Base-by-base conservation (phyloP, 1,140 invertebrate genomes). In the Pollicipes pollicipes region DNA sequence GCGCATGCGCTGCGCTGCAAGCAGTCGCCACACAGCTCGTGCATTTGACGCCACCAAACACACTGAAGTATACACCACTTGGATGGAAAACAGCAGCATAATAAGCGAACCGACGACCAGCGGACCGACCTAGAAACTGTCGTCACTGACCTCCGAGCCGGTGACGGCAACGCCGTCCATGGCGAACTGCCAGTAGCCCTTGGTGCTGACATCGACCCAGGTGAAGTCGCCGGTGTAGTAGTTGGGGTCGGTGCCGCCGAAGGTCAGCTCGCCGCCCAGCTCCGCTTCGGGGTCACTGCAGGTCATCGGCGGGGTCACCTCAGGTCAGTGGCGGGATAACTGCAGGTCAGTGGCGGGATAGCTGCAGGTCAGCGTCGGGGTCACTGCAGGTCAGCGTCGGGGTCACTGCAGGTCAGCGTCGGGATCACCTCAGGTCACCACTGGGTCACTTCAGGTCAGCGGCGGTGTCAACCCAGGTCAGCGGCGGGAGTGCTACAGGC, bases 181-280 rank as follows among this genome's bases (percentile, higher is more conserved):
- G 10, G 66, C 70, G 64, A 74, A 68, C 70, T 76, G 73, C 76
- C 76, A 76, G 31, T 76, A 76, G 32, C 72, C 75, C 28, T 73
- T 68, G 10, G 70, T 68, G 21, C 70, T 70, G 29, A 76, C 75
- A 8, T 75, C 74, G 13, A 76, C 71, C 68, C 76, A 76, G 26
- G 70, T 70, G 63, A 76, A 70, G 27, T 75, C 69, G 66, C 76
- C 78, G 30, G 71, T 74, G 76, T 78, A 80, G 69, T 78, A 76
- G 35, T 77, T 72, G 30, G 76, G 72, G 69, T 81, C 81, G 6
- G 75, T 76, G 27, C 80, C 80, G n/a, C 80, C 80, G 30, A 81
- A 75, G 17, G 77, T 80, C 70, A 81, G 77, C 71, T 81, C 77
- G 28, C 79, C 79, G 67, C 79, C 79, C 32, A 77, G n/a, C 30